These are phyloP conservation scores for Drosophila nr. perissopoda DNA, from an alignment of 2,888 invertebrate species.

Conservation along the genomic window DNA sequence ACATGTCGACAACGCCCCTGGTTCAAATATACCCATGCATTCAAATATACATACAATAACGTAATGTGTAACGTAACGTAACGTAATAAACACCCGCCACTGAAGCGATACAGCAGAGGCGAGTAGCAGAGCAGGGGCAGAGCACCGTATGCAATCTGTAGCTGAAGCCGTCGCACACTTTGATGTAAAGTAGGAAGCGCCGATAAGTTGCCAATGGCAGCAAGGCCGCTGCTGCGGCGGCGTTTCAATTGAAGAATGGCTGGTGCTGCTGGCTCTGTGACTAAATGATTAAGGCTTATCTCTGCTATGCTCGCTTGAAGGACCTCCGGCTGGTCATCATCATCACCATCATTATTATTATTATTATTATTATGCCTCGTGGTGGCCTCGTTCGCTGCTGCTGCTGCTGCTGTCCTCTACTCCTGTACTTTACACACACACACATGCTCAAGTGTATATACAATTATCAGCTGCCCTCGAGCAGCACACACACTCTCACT, in stretches of 20 bases:
- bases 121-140: conserved; percentile 4
- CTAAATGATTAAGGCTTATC: conserved; percentile 79
- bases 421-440: conserved; percentile 22
- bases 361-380: conserved; percentile 6
- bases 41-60: conserved; percentile 2
- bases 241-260: conserved; percentile 55
- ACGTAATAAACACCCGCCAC: conserved; percentile 29
- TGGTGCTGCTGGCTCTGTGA: conserved; percentile 51
- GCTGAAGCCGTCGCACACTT: conserved; percentile 49
- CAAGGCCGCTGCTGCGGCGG: conserved; percentile 48
- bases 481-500: conserved; percentile 16
- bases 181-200: conserved; percentile 64
- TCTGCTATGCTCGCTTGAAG: conserved; percentile 53
- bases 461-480: conserved; percentile 73
- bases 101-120: neutral
- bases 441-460: conserved; percentile 33
- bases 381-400: conserved; percentile 56
- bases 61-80: conserved; percentile 6
- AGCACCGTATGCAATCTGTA: conserved; percentile 30
- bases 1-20: conserved; percentile 62
- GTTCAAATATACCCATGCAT: conserved; percentile 4
- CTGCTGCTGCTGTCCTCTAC: conserved; percentile 7
- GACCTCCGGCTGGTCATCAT: conserved; percentile 59
- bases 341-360: conserved; percentile 45
- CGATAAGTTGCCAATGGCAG: conserved; percentile 46